A percentile compares a stretch with the other conserved stretches of the same genome.
Evolutionary conservation across 2,113 vertebrate species (phyloP).

Genomic region (Amazona guildingii): DNA sequence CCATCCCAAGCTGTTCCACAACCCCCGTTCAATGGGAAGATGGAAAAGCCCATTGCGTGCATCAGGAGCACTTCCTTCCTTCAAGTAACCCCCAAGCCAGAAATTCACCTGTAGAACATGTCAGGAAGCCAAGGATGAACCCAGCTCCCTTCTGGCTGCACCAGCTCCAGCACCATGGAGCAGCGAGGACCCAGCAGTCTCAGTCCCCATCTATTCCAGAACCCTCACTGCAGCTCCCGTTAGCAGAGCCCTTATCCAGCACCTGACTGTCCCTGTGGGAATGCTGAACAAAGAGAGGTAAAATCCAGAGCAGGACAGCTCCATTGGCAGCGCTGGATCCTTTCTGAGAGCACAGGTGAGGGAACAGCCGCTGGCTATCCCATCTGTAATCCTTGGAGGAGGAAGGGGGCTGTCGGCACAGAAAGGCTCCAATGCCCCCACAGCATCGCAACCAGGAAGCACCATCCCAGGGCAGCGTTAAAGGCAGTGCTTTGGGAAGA

Average conservation of each 20-base stretch:
- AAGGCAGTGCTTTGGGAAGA: neutral
- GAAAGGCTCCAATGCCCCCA: neutral
- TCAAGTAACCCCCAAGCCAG: neutral
- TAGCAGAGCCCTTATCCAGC: neutral
- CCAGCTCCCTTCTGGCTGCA: neutral
- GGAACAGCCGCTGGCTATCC: accelerated
- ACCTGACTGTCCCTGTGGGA: neutral
- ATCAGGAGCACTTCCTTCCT: neutral
- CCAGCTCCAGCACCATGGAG: neutral
- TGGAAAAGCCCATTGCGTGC: accelerated
- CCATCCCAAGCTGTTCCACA: neutral
- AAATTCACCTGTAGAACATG: neutral
- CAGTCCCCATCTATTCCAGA: neutral
- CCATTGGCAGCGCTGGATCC: neutral
- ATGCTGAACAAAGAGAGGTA: neutral
- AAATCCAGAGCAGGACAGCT: neutral
- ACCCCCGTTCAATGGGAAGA: neutral
- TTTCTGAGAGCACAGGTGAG: neutral
- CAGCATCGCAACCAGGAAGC: neutral
- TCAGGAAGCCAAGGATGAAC: neutral
- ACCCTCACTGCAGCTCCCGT: neutral
- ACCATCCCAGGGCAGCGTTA: neutral
- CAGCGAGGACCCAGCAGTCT: neutral
- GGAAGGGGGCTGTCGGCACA: accelerated
- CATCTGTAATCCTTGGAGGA: neutral